A percentile compares a stretch with the other conserved stretches of the same genome.
Conservation (phyloP, 2,888 invertebrate species). For the Drosophila anomalipes region DNA sequence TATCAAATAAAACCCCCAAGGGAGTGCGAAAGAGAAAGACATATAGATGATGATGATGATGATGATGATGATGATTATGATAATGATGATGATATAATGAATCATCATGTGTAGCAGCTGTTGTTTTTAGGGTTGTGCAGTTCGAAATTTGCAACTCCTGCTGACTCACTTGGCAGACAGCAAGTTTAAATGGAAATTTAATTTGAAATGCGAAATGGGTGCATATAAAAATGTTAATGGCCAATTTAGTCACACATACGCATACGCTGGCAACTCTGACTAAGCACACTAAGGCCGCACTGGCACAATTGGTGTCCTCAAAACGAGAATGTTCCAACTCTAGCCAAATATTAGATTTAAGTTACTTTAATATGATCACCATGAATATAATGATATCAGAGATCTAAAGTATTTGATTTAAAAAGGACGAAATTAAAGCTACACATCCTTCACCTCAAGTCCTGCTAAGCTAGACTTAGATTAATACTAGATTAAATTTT, state of each 20-base stretch:
- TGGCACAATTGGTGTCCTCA: slow-evolving; percentile 52
- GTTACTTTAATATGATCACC: neutral
- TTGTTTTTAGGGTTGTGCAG: slow-evolving; percentile 11
- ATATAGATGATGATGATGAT: neutral
- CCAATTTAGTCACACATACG: slow-evolving; percentile 8
- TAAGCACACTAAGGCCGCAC: slow-evolving; percentile 32
- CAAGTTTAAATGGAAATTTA: neutral
- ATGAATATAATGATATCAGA: neutral
- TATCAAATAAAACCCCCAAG: neutral
- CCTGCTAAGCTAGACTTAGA: neutral
- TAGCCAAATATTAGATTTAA: too few relatives aligned
- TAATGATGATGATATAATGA: slow-evolving; percentile 10
- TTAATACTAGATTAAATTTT: too few relatives aligned
- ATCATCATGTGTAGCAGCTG: slow-evolving; percentile 16
- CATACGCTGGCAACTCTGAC: slow-evolving; percentile 13
- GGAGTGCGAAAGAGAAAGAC: neutral
- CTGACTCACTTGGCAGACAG: slow-evolving; percentile 20
- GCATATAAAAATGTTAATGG: slow-evolving; percentile 7
- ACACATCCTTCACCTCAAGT: neutral
- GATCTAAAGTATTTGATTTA: neutral
- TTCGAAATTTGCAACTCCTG: slow-evolving; percentile 1
- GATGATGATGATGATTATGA: neutral
- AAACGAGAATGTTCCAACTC: slow-evolving; percentile 7
- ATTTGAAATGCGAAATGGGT: neutral
- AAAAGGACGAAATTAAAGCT: neutral